phyloP scores from a whole-genome alignment of 2,888 invertebrate genomes.

The Drosophila pseudotalamancana region DNA sequence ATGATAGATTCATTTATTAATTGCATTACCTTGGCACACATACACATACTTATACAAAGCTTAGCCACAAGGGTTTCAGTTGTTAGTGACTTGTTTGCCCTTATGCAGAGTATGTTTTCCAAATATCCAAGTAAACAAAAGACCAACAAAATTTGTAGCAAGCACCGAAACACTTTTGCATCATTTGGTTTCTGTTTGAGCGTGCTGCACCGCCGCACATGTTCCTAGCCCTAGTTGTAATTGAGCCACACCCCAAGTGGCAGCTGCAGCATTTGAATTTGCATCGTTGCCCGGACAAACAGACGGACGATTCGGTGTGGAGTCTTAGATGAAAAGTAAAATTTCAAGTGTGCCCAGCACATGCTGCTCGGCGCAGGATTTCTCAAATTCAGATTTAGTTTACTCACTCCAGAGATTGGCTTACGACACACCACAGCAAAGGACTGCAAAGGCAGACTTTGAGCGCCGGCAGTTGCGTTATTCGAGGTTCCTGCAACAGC shows the following conservation, averaged over 20 bases:
- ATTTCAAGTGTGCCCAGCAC: slow-evolving; percentile 25
- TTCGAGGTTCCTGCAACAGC: slow-evolving; percentile 13
- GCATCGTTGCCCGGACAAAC: slow-evolving; percentile 10
- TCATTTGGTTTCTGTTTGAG: neutral
- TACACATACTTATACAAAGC: no score
- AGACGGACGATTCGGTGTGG: neutral
- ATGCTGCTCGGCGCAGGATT: slow-evolving; percentile 1
- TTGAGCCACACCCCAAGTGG: slow-evolving; percentile 31
- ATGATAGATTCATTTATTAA: no score
- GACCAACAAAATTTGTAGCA: slow-evolving; percentile 22
- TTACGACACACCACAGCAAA: no score
- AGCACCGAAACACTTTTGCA: slow-evolving; percentile 28
- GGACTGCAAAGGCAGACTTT: slow-evolving; percentile 30
- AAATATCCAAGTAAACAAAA: slow-evolving; percentile 8
- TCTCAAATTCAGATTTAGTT: slow-evolving; percentile 13
- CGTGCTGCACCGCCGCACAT: neutral
- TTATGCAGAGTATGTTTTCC: neutral
- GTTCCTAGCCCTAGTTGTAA: slow-evolving; percentile 10
- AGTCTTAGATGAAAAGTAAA: neutral
- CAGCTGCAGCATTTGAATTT: slow-evolving; percentile 29
- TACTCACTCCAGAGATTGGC: slow-evolving; percentile 27
- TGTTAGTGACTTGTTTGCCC: neutral
- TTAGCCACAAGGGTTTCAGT: no score
- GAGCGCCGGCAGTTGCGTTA: slow-evolving; percentile 31
- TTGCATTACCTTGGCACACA: no score